Conservation (phyloP, 2,113 vertebrate genomes). For the Macroglossus sobrinus region DNA sequence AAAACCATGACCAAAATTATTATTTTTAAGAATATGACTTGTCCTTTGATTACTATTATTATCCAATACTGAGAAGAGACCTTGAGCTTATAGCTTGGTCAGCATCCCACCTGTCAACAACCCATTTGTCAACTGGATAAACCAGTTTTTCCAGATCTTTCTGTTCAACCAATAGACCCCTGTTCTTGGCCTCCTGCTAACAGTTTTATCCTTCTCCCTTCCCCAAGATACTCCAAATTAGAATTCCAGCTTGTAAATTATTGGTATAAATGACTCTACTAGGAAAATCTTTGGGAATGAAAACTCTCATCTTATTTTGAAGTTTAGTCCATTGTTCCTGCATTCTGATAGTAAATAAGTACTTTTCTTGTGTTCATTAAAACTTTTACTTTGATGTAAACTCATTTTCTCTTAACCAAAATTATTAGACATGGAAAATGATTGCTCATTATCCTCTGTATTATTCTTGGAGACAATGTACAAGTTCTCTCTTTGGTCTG, state of each 20-base stretch:
- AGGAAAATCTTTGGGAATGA: neutral
- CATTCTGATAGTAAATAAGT: neutral
- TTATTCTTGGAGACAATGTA: slow-evolving; percentile 54
- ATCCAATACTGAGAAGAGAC: neutral
- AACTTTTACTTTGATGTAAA: slow-evolving; percentile 22
- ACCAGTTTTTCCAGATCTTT: neutral
- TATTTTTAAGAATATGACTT: neutral
- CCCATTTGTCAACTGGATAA: neutral
- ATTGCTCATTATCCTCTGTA: slow-evolving; percentile 32
- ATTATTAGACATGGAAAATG: slow-evolving; percentile 33
- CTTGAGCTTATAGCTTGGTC: neutral
- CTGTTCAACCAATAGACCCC: neutral
- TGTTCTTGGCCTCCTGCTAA: neutral
- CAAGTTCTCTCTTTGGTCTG: neutral
- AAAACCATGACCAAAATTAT: neutral
- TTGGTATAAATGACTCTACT: neutral
- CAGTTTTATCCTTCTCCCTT: neutral
- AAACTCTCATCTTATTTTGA: neutral
- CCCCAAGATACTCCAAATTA: neutral
- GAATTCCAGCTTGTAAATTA: neutral
- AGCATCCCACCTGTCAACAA: neutral
- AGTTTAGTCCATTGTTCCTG: neutral
- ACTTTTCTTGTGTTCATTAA: neutral
- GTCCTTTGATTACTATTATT: neutral
- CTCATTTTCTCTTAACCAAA: slow-evolving; percentile 44